These are phyloP conservation scores for Osmerus eperlanus DNA, from an alignment of 2,113 vertebrate species.

Conservation along the genomic window DNA sequence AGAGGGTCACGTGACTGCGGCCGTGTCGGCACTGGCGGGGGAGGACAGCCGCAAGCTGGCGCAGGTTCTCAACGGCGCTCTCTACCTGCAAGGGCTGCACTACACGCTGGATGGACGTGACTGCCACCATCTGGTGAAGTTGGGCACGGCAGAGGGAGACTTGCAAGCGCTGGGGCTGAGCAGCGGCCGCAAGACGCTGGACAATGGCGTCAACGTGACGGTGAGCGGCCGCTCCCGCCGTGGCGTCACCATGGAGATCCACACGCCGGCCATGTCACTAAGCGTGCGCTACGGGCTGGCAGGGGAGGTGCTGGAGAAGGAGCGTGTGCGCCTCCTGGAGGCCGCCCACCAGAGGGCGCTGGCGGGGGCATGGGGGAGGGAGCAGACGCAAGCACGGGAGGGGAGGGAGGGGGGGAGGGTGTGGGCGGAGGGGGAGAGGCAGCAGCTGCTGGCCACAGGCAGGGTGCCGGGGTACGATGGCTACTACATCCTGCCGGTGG, in stretches of 20 bases:
- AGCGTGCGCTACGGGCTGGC: constrained; percentile 83
- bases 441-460: constrained; percentile 82
- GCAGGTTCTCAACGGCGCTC: constrained; percentile 78
- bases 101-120: constrained; percentile 86
- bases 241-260: constrained; percentile 82
- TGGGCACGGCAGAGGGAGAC: constrained; percentile 79
- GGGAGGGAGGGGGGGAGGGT: constrained; percentile 81
- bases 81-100: constrained; percentile 84
- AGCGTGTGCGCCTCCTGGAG: constrained; percentile 80
- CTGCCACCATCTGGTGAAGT: constrained; percentile 87
- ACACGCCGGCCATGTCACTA: constrained; percentile 74
- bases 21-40: constrained; percentile 76
- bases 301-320: constrained; percentile 80
- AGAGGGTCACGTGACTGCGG: constrained; percentile 78
- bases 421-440: constrained; percentile 87
- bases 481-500: constrained; percentile 85
- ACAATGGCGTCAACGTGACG: constrained; percentile 81
- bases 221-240: constrained; percentile 83
- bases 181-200: constrained; percentile 80
- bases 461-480: constrained; percentile 86
- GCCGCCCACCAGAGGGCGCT: constrained; percentile 83
- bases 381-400: constrained; percentile 80
- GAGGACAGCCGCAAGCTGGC: constrained; percentile 86
- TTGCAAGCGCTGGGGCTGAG: constrained; percentile 80
- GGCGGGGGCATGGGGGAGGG: constrained; percentile 79